A percentile compares a stretch with the other conserved stretches of the same genome.
phyloP scores from a whole-genome alignment of 2,888 invertebrate species.

The Lordiphosa fenestrarum region DNA sequence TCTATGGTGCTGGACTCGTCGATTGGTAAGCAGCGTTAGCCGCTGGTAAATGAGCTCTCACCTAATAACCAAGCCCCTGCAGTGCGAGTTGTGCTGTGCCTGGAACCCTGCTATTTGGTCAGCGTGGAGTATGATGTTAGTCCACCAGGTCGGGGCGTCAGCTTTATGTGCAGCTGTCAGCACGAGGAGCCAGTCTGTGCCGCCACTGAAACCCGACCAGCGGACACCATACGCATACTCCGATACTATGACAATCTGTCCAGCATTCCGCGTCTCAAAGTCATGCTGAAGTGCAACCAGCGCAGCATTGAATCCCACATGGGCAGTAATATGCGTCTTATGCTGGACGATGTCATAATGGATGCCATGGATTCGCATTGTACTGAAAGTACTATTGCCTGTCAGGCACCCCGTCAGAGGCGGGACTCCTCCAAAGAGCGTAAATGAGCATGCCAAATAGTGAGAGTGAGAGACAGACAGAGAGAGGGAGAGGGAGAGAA shows the following conservation, averaged over 20 bases:
- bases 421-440: slow-evolving; percentile 3
- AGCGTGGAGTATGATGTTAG: slow-evolving; percentile 52
- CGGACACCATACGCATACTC: slow-evolving; percentile 27
- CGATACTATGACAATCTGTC: slow-evolving; percentile 64
- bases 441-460: not conserved
- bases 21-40: slow-evolving; percentile 37
- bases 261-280: slow-evolving; percentile 53
- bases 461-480: not conserved
- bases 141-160: slow-evolving; percentile 31
- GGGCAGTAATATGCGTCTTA: slow-evolving; percentile 31
- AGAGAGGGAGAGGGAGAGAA: not conserved
- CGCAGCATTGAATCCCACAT: slow-evolving; percentile 6
- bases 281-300: slow-evolving; percentile 45
- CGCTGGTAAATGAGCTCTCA: not conserved
- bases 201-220: slow-evolving; percentile 5
- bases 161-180: slow-evolving; percentile 48
- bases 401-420: slow-evolving; percentile 10
- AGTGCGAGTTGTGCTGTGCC: slow-evolving; percentile 56
- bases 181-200: slow-evolving; percentile 19
- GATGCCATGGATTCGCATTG: slow-evolving; percentile 29
- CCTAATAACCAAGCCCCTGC: not conserved
- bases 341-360: slow-evolving; percentile 44
- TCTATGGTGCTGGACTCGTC: slow-evolving; percentile 41
- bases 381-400: slow-evolving; percentile 14
- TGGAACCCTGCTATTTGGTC: slow-evolving; percentile 71